Percentiles rank a stretch among this genome's conserved stretches.
These are phyloP conservation scores for Patagioenas fasciata DNA, from an alignment of 2,113 vertebrate species.

Conservation along the genomic window DNA sequence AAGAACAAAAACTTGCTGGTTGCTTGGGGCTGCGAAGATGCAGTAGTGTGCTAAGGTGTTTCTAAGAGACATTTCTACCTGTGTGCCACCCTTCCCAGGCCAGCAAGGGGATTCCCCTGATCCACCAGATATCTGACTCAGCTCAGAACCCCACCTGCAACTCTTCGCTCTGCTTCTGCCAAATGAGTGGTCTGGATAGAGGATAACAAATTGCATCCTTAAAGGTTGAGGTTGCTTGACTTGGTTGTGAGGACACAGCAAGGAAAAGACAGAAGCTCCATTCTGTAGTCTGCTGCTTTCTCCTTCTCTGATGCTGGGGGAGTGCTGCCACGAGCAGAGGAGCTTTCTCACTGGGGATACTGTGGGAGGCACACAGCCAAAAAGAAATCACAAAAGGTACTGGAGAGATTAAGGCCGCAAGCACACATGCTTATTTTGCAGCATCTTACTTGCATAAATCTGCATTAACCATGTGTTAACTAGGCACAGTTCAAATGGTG, in stretches of 20 bases:
- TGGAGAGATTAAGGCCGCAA: neutral
- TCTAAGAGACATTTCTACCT: neutral
- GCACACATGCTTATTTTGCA: neutral
- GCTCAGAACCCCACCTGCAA: neutral
- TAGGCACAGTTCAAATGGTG: neutral
- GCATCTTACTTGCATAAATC: neutral
- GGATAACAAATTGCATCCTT: neutral
- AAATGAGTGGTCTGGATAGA: neutral
- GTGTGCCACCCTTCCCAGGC: neutral
- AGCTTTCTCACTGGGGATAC: neutral
- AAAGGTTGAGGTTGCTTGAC: neutral
- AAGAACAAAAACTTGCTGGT: neutral
- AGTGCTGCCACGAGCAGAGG: rapidly evolving
- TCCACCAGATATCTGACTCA: neutral
- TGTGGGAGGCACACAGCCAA: neutral
- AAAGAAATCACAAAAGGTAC: neutral
- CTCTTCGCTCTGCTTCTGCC: neutral
- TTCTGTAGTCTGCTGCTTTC: neutral
- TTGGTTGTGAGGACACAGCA: neutral
- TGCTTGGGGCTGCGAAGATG: neutral
- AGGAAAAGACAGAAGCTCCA: neutral
- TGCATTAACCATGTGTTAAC: neutral
- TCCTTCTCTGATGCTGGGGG: neutral
- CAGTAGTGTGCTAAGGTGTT: neutral
- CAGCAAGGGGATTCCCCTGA: neutral